A percentile compares a stretch with the other conserved stretches of the same genome.
These are phyloP conservation scores for Protonemura montana DNA, from an alignment of 2,888 invertebrate genomes.

Conservation along the genomic window DNA sequence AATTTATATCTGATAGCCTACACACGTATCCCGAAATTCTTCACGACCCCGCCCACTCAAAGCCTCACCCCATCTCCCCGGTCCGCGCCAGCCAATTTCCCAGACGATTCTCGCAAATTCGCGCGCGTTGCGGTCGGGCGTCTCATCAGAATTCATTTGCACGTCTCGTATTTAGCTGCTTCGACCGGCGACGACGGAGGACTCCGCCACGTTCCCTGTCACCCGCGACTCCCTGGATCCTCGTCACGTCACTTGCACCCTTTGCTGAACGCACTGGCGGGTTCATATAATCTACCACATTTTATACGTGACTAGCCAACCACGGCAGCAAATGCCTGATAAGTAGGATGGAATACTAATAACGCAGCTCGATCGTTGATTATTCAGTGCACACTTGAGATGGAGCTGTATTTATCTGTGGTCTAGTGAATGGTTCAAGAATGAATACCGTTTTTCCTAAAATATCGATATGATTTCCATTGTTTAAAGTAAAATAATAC, in stretches of 20 bases:
- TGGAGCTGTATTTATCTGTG: too few relatives aligned
- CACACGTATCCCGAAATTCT: too few relatives aligned
- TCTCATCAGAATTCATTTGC: neutral
- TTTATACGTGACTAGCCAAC: neutral
- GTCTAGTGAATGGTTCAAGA: too few relatives aligned
- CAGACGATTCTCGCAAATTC: neutral
- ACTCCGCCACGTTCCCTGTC: neutral
- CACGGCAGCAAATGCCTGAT: neutral
- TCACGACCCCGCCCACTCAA: too few relatives aligned
- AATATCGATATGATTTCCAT: too few relatives aligned
- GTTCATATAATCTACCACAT: neutral
- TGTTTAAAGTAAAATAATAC: too few relatives aligned
- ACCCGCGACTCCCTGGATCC: neutral
- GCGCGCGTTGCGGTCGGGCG: neutral
- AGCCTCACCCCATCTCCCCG: too few relatives aligned
- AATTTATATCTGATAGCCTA: too few relatives aligned
- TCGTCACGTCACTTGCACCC: too few relatives aligned
- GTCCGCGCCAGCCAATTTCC: neutral
- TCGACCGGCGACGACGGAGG: neutral
- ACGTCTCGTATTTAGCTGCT: neutral
- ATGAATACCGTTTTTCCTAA: too few relatives aligned
- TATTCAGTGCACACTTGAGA: too few relatives aligned
- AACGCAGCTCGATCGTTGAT: neutral
- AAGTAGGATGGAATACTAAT: neutral
- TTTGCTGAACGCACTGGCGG: too few relatives aligned